Percentiles rank a stretch among this genome's conserved stretches.
These are phyloP conservation scores for Aporophyla lueneburgensis DNA, from an alignment of 2,888 invertebrate species.

Conservation along the genomic window DNA sequence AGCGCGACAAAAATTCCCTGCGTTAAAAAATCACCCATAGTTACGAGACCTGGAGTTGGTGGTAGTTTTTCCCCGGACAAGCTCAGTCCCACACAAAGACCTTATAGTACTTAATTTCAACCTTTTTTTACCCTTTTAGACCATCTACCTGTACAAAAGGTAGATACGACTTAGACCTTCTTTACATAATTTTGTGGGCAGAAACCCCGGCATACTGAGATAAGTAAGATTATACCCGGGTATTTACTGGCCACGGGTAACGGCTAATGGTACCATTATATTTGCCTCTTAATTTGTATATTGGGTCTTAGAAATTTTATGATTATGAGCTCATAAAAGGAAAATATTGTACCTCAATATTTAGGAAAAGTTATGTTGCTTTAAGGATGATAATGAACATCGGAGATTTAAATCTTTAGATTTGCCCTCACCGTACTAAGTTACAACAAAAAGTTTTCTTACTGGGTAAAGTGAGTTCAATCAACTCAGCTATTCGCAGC, in stretches of 20 bases:
- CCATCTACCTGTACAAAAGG: neutral
- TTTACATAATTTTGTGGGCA: neutral
- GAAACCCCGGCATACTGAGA: constrained; percentile 45
- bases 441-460: too few relatives aligned
- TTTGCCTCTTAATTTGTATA: constrained; percentile 52
- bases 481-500: too few relatives aligned
- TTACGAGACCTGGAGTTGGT: neutral
- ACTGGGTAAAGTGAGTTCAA: too few relatives aligned
- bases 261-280: constrained; percentile 48
- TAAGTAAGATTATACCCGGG: constrained; percentile 53
- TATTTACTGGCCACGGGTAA: constrained; percentile 32
- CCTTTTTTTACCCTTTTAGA: neutral
- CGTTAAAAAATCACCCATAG: too few relatives aligned
- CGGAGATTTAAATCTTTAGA: too few relatives aligned
- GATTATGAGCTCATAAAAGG: constrained; percentile 18
- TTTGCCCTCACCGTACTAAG: too few relatives aligned
- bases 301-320: constrained; percentile 24
- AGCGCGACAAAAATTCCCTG: neutral
- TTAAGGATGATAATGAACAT: too few relatives aligned
- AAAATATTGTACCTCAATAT: constrained; percentile 34
- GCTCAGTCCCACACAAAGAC: neutral
- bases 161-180: constrained; percentile 22
- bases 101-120: neutral
- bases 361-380: neutral
- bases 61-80: neutral